Base-by-base conservation (phyloP, 1,140 invertebrate genomes). In the Drosophila fuyamai region DNA sequence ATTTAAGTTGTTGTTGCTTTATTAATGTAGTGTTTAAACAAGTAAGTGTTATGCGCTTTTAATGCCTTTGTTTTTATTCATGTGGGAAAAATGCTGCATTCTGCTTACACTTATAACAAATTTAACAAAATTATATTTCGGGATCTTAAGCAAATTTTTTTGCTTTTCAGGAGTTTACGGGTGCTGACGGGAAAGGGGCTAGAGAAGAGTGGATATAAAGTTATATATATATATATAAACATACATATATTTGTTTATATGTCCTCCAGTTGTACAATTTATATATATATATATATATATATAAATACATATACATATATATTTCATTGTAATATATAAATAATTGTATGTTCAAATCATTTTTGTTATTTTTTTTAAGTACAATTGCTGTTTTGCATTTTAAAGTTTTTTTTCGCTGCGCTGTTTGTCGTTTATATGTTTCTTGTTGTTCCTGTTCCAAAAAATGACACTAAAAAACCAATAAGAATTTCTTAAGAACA, bases 351-450 rank as follows among this genome's bases (percentile, higher is more conserved):
- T 35, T 76, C 47, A 59, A 66, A 44, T 66, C 40, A 68, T 80
- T 76, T 47, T 48, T 61, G 43, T 77, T 50, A 80, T 47, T 35
- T 54, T 74, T 66, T 54, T 74, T 66, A 70, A 81, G 62, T 66
- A 79, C 76, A 86, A 60, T 73, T 81, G 57, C 66, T 62, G 81
- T 62, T 83, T 68, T 16, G 48, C 70, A 63, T 71, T 66, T 78
- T 72, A 76, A 68, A 66, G 74, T 60, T 81, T 83, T 71, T 71
- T 62, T 91, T 91, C 88, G 83, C 88, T 91, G 89, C 79, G 84
- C 82, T 88, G 68, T 76, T 91, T 81, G 77, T 89, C 84, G 89
- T 82, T 89, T 86, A 81, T 76, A 66, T 90, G 62, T 81, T 80
- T 71, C 75, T 67, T 71, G 60, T 76, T 76, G 36, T 36, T 43